Percentiles rank a stretch among this genome's conserved stretches.
These are phyloP conservation scores for Calameuta filiformis DNA, from an alignment of 2,888 invertebrate genomes.

Conservation along the genomic window DNA sequence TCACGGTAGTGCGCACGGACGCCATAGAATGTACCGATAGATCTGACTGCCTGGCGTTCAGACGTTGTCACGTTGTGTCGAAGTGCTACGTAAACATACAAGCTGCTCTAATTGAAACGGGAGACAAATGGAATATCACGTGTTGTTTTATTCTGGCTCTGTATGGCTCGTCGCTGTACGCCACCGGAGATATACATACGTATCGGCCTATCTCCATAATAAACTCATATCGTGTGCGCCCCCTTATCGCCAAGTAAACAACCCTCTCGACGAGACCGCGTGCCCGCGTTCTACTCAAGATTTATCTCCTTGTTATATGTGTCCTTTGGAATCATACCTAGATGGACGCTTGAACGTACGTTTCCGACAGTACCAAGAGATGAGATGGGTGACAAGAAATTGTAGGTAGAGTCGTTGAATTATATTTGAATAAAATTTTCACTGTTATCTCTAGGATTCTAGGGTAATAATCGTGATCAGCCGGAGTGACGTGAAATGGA, in stretches of 20 bases:
- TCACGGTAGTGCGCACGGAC: background rate
- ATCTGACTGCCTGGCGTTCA: background rate
- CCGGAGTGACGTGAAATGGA: background rate
- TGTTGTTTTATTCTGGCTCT: slow-evolving; percentile 13
- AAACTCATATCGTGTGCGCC: slow-evolving; percentile 44
- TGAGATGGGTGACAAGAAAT: background rate
- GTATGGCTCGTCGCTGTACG: slow-evolving; percentile 21
- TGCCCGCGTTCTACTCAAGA: slow-evolving; percentile 29
- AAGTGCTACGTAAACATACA: slow-evolving; percentile 42
- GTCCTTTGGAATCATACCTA: background rate
- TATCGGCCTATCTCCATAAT: slow-evolving; percentile 49
- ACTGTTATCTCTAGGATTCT: background rate
- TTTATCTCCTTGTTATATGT: slow-evolving; percentile 18
- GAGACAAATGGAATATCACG: slow-evolving; percentile 23
- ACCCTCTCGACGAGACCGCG: slow-evolving; percentile 40
- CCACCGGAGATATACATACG: slow-evolving; percentile 22
- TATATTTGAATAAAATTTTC: background rate
- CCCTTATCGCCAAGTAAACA: slow-evolving; percentile 49
- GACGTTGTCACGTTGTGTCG: background rate
- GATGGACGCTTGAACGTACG: background rate
- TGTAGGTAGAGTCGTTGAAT: background rate
- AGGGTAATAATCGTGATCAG: background rate
- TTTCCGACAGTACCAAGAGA: background rate
- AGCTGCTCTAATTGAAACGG: slow-evolving; percentile 33
- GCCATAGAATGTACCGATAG: background rate